These are phyloP conservation scores for Aphelenchoides fujianensis DNA, from an alignment of 1,140 invertebrate species.

Conservation along the genomic window DNA sequence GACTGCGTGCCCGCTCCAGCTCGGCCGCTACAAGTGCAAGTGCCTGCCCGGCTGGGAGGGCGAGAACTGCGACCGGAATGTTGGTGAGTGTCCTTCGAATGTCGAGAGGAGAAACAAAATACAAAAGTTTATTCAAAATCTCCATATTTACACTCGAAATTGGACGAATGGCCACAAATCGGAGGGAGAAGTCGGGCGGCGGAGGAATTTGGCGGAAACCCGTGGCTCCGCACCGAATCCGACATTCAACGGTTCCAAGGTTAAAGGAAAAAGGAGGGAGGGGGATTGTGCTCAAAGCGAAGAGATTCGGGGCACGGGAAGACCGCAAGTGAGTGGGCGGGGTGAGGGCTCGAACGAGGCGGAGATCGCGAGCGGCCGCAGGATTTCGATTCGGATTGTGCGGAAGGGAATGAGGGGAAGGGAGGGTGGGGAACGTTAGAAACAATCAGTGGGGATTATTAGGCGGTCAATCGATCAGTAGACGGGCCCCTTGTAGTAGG, in stretches of 20 bases:
- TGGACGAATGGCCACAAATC: background rate
- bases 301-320: background rate
- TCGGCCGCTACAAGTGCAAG: slow-evolving; percentile 84
- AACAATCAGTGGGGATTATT: slow-evolving; percentile 1
- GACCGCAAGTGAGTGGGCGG: background rate
- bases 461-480: too few relatives aligned
- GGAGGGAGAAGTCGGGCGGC: background rate
- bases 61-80: slow-evolving; percentile 86
- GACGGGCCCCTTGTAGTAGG: slow-evolving; percentile 27
- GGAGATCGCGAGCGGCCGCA: background rate
- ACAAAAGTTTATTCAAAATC: slow-evolving; percentile 21
- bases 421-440: background rate
- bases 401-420: background rate
- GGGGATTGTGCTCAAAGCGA: background rate
- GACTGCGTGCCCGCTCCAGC: slow-evolving; percentile 73
- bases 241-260: background rate
- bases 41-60: slow-evolving; percentile 91
- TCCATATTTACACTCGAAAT: slow-evolving; percentile 27
- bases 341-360: background rate
- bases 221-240: background rate
- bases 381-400: background rate
- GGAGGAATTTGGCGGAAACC: background rate
- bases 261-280: background rate
- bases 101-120: too few relatives aligned
- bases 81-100: slow-evolving; percentile 64